Evolutionary conservation across 2,113 vertebrate species (phyloP).

Genomic region (Eretmochelys imbricata): DNA sequence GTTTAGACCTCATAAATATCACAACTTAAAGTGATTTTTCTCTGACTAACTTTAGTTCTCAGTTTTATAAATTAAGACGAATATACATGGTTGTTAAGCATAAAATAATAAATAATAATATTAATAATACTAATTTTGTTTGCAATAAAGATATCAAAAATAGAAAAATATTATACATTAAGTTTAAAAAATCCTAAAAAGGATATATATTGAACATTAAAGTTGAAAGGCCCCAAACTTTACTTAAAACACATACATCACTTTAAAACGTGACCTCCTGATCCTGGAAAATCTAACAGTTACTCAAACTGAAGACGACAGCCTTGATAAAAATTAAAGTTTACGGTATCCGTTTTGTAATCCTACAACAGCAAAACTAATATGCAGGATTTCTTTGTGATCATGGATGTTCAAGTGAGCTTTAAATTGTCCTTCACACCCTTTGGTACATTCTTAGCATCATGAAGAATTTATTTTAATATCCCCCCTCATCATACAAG

Average conservation of each 20-base stretch:
- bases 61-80: neutral
- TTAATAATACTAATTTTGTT: neutral
- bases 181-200: neutral
- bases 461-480: neutral
- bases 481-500: neutral
- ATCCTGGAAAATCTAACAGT: neutral
- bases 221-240: neutral
- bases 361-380: neutral
- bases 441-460: neutral
- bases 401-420: neutral
- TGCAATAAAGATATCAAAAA: neutral
- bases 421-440: neutral
- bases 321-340: neutral
- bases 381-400: neutral
- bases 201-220: neutral
- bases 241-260: neutral
- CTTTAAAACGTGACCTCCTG: neutral
- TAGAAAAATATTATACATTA: neutral
- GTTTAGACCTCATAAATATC: neutral
- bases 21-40: neutral
- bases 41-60: neutral
- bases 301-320: neutral
- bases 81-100: neutral
- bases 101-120: neutral
- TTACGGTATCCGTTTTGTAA: neutral